phyloP scores from a whole-genome alignment of 2,113 vertebrate species.

The Lamprologus speciosus region DNA sequence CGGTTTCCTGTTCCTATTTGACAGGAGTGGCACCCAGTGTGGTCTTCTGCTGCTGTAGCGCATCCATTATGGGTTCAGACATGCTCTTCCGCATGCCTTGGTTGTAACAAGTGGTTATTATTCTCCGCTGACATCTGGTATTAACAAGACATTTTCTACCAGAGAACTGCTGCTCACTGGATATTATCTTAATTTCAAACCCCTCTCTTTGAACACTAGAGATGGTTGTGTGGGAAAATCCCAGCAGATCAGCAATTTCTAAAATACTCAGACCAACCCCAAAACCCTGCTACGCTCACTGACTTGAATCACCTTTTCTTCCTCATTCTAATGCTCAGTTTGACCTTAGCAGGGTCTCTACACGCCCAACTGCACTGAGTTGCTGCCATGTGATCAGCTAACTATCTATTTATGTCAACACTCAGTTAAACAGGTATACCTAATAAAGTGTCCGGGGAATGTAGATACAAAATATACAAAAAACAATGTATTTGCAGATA shows the following conservation, averaged over 20 bases:
- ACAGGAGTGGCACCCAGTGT: not conserved
- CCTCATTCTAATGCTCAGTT: not conserved
- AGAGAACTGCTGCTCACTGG: not conserved
- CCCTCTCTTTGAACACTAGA: not conserved
- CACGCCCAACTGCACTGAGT: rapidly evolving
- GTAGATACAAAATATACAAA: not conserved
- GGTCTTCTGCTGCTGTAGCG: not conserved
- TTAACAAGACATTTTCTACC: not conserved
- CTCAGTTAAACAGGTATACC: not conserved
- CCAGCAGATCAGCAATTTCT: not conserved
- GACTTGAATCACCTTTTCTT: not conserved
- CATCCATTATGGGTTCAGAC: not conserved
- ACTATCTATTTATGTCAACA: not conserved
- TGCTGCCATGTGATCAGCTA: not conserved
- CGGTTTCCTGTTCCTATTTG: not conserved
- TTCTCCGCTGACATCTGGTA: not conserved
- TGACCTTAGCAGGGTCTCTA: not conserved
- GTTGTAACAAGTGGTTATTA: not conserved
- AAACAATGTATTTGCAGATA: not conserved
- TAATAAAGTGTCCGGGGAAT: not conserved
- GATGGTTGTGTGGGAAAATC: not conserved
- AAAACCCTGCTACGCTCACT: not conserved
- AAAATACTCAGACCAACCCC: not conserved
- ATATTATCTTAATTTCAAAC: not conserved
- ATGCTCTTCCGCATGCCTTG: rapidly evolving